phyloP scores from a whole-genome alignment of 2,113 vertebrate genomes.

The Corythaeola cristata region DNA sequence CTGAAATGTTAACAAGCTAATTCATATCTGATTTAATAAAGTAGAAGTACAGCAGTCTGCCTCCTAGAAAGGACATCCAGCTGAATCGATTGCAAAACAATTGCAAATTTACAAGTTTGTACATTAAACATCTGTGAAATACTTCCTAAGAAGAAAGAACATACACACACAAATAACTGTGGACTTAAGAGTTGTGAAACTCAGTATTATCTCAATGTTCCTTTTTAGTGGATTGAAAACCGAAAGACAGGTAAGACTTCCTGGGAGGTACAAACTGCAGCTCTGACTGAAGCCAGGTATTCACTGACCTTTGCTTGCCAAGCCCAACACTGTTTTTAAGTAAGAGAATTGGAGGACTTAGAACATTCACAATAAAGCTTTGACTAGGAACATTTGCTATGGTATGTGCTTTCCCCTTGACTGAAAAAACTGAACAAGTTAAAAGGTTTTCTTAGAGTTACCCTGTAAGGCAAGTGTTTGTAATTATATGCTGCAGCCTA shows the following conservation, averaged over 20 bases:
- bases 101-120: background rate
- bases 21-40: background rate
- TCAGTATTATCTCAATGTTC: accelerated
- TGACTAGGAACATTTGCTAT: background rate
- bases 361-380: background rate
- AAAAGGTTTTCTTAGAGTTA: background rate
- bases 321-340: background rate
- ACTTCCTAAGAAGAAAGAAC: background rate
- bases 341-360: background rate
- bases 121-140: background rate
- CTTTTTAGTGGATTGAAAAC: background rate
- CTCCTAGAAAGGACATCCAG: background rate
- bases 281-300: background rate
- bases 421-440: background rate
- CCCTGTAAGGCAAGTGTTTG: background rate
- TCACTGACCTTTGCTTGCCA: background rate
- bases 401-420: background rate
- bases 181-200: background rate
- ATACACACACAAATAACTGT: background rate
- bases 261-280: background rate
- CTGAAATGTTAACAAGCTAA: background rate
- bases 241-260: background rate
- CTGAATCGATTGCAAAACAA: background rate
- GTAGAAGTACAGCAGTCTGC: background rate
- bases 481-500: background rate